Evolutionary conservation across 2,888 invertebrate genomes (phyloP).

Genomic region (Byasa hedistus): DNA sequence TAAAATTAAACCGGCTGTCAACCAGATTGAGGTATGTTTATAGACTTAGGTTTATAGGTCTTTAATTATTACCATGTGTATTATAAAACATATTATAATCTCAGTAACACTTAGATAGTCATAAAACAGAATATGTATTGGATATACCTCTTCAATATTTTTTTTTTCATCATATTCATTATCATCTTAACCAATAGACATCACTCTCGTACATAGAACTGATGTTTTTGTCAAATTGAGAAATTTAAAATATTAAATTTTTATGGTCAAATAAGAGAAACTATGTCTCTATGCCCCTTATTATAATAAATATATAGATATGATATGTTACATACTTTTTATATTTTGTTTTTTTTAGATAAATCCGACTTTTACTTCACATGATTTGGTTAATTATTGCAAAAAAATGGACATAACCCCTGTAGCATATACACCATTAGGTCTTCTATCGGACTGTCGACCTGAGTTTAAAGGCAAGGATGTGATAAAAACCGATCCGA

Average conservation of each 20-base stretch:
- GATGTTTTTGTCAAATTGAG: no score
- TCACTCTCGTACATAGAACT: no score
- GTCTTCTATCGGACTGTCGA: constrained; percentile 68
- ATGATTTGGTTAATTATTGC: constrained; percentile 85
- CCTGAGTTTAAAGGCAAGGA: constrained; percentile 76
- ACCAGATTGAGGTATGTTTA: constrained; percentile 71
- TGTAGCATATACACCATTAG: constrained; percentile 87
- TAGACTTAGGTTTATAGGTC: constrained; percentile 10
- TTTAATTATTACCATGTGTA: neutral
- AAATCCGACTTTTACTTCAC: constrained; percentile 85
- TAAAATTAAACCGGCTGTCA: constrained; percentile 81
- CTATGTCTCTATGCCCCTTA: neutral
- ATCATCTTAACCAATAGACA: no score
- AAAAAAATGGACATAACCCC: constrained; percentile 81
- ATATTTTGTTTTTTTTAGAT: constrained; percentile 62
- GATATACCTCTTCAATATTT: no score
- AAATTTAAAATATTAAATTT: no score
- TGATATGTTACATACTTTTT: no score
- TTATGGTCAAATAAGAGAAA: no score
- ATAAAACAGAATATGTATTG: no score
- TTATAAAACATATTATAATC: no score
- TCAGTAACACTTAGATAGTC: no score
- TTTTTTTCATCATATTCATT: no score
- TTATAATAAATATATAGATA: neutral
- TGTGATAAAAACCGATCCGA: constrained; percentile 79